Evolutionary conservation across 2,113 vertebrate species (phyloP).

Genomic region (Rhinopomastus cyanomelas): DNA sequence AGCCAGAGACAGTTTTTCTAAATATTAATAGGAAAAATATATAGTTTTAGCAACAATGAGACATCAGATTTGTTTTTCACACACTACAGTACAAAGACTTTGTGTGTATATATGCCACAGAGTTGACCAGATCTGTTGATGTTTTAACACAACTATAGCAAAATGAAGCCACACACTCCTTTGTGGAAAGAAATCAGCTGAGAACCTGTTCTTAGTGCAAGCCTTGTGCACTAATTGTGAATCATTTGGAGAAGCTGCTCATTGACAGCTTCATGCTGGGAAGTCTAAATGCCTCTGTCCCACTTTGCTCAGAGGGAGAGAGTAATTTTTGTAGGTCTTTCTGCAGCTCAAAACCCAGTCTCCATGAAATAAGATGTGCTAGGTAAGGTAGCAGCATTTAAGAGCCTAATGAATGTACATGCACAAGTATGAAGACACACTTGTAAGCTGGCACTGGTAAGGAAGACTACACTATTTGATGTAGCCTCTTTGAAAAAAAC

Average conservation of each 20-base stretch:
- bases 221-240: constrained; percentile 26
- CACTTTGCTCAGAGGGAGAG: constrained; percentile 15
- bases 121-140: not conserved
- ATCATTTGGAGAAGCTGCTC: constrained; percentile 47
- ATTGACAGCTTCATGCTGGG: constrained; percentile 26
- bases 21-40: not conserved
- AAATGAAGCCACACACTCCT: constrained; percentile 14
- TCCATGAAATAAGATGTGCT: constrained; percentile 32
- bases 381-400: constrained; percentile 53
- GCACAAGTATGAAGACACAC: constrained; percentile 15
- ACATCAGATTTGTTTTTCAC: not conserved
- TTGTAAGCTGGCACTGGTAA: constrained; percentile 45
- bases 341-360: constrained; percentile 49
- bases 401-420: constrained; percentile 54
- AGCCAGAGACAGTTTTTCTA: not conserved
- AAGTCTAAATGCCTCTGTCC: constrained; percentile 45
- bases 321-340: constrained; percentile 44
- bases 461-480: constrained; percentile 60
- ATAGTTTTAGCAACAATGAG: not conserved
- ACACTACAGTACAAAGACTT: not conserved
- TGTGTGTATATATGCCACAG: not conserved
- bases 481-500: constrained; percentile 70
- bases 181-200: not conserved
- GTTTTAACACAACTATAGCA: not conserved
- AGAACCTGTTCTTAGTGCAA: not conserved